These are phyloP conservation scores for Sinosuthora webbiana DNA, from an alignment of 2,113 vertebrate species.

Conservation along the genomic window DNA sequence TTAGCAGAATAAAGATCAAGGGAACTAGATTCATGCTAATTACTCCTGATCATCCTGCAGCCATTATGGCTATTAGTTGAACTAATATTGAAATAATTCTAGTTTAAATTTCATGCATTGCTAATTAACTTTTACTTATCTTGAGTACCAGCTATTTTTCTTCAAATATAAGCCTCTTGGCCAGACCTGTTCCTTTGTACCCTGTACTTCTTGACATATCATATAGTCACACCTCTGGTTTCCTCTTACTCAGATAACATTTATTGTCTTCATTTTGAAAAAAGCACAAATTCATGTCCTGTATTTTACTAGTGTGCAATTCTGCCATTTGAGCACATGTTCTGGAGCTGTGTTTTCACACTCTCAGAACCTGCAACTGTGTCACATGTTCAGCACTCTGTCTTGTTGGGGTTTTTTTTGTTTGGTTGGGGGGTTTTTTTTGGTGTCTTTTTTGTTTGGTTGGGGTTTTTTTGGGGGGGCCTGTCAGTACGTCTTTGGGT, in stretches of 20 bases:
- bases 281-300: not conserved
- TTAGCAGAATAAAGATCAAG: not conserved
- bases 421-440: too few species aligned
- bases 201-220: not conserved
- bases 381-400: not conserved
- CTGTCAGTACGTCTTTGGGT: too few species aligned
- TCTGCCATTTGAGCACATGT: not conserved
- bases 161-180: not conserved
- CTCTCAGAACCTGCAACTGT: not conserved
- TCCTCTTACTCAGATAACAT: not conserved
- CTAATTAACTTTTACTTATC: not conserved
- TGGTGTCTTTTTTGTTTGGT: too few species aligned
- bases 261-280: not conserved
- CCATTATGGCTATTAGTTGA: not conserved
- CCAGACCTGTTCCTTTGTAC: not conserved
- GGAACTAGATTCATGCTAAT: not conserved
- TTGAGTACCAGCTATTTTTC: not conserved
- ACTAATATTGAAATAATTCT: not conserved
- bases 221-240: not conserved
- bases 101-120: not conserved
- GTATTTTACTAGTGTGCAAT: not conserved
- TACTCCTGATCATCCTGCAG: not conserved
- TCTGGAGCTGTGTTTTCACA: not conserved
- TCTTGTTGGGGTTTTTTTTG: too few species aligned
- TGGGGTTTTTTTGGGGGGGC: fast-evolving